Evolutionary conservation across 2,113 vertebrate species (phyloP), one percentile per base, ranked within the genome.

Genomic region (Aythya baeri): DNA sequence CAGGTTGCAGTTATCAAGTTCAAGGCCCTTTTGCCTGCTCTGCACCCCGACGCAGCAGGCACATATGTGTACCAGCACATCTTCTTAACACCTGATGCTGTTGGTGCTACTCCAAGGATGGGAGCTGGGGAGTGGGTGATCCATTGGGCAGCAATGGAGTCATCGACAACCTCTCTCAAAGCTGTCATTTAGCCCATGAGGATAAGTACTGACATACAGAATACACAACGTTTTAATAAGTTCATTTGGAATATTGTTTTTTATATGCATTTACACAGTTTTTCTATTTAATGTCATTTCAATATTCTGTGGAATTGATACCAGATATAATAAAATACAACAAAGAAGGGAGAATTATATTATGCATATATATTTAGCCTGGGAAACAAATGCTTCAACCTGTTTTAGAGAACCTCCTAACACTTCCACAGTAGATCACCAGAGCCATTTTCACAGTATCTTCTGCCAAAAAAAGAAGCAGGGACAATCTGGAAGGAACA

Each of bases 401-500:
- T 84, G 71, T 82, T 95, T 84, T 75, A 75, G 61, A 71, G 93
- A 79, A 79, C 80, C 31, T 72, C 68, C 86, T 79, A 71, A 55
- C 50, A 82, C 70, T 94, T 92, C 83, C 2, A 3, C 82, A 93
- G 91, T 57, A 82, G 80, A 94, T 76, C 86, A 89, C 66, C 0
- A 1, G 74, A 93, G 83, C 77, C 83, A 82, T 96, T 96, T 95
- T 88, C 88, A 94, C n/a, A 13, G 31, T 61, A 84, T 66, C 0
- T 0, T 41, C 41, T 92, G 95, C 94, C 93, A 96, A 89, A 89
- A 94, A 49, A 49, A 72, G 92, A 78, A 76, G 29, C 74, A 87
- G 58, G 54, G 83, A 91, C 95, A 96, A 96, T 96, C 93, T 97
- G 95, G 93, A 96, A 96, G 70, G 86, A 96, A 84, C 94, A 96